phyloP scores from a whole-genome alignment of 2,888 invertebrate genomes.

The Nebria brevicollis region DNA sequence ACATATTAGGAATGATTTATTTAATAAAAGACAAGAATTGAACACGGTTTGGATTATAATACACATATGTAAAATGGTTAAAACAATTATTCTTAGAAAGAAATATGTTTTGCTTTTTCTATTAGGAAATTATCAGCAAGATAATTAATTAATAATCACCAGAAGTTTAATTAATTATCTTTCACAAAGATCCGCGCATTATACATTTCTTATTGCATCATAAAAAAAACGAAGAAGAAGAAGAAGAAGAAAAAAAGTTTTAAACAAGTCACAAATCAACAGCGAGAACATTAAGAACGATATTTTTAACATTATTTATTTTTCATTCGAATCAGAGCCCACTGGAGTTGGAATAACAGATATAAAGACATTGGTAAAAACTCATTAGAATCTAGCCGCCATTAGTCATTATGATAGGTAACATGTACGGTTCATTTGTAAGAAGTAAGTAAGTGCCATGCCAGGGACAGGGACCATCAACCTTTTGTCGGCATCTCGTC shows the following conservation, averaged over 20 bases:
- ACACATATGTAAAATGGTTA: too few relatives aligned
- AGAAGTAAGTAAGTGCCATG: background rate
- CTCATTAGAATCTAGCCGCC: conserved; percentile 55
- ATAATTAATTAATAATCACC: conserved; percentile 34
- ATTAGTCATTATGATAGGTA: conserved; percentile 55
- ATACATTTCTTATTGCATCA: conserved; percentile 27
- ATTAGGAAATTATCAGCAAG: conserved; percentile 5
- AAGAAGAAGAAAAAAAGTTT: background rate
- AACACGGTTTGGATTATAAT: too few relatives aligned
- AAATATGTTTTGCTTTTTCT: background rate
- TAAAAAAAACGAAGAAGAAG: conserved; percentile 23
- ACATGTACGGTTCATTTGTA: conserved; percentile 52
- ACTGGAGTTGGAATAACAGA: conserved; percentile 46
- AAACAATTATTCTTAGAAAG: background rate
- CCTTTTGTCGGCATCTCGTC: conserved; percentile 33
- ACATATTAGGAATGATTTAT: too few relatives aligned
- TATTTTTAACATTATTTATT: conserved; percentile 13
- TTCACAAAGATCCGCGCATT: conserved; percentile 33
- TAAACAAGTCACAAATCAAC: background rate
- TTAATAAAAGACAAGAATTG: too few relatives aligned
- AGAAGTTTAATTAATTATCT: conserved; percentile 36
- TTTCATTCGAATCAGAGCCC: background rate
- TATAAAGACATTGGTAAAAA: conserved; percentile 57
- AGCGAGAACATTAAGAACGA: conserved; percentile 21
- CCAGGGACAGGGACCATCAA: conserved; percentile 2